phyloP scores from a whole-genome alignment of 1,140 invertebrate genomes.

The Amphibalanus amphitrite region DNA sequence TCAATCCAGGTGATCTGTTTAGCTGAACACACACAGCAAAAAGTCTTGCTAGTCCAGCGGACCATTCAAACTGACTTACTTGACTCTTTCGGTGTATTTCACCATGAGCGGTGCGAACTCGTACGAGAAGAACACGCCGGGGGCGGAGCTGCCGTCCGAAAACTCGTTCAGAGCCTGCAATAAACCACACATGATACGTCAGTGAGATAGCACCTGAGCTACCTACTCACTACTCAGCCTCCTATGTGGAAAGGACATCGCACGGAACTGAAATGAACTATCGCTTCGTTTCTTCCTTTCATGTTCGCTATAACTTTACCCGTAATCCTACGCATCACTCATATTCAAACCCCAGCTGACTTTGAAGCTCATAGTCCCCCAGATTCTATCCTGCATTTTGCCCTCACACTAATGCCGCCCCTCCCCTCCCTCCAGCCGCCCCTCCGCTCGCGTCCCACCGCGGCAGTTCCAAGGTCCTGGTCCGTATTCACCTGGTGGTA shows the following conservation, averaged over 20 bases:
- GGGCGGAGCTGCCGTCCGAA: slow-evolving; percentile 64
- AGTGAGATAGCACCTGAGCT: too few species aligned
- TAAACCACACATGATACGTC: slow-evolving; percentile 11
- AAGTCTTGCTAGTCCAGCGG: neutral
- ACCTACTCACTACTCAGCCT: too few species aligned
- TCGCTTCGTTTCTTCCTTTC: too few species aligned
- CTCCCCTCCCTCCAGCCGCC: too few species aligned
- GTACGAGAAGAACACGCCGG: slow-evolving; percentile 90
- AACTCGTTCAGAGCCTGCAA: slow-evolving; percentile 37
- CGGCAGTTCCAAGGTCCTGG: neutral
- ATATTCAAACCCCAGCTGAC: neutral
- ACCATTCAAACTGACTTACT: slow-evolving; percentile 30
- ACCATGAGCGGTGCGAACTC: slow-evolving; percentile 97
- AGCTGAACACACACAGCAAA: slow-evolving; percentile 5
- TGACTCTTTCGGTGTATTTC: slow-evolving; percentile 74
- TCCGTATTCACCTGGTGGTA: slow-evolving; percentile 45
- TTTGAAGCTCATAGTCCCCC: neutral
- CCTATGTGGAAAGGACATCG: too few species aligned
- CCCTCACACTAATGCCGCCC: too few species aligned
- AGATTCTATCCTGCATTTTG: too few species aligned
- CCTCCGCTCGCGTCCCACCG: neutral
- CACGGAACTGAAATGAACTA: too few species aligned
- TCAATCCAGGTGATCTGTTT: neutral
- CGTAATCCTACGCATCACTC: neutral
- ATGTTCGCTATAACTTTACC: neutral